A percentile compares a stretch with the other conserved stretches of the same genome.
These are phyloP conservation scores for Synaphobranchus kaupii DNA, from an alignment of 2,797 vertebrate species.

Conservation along the genomic window DNA sequence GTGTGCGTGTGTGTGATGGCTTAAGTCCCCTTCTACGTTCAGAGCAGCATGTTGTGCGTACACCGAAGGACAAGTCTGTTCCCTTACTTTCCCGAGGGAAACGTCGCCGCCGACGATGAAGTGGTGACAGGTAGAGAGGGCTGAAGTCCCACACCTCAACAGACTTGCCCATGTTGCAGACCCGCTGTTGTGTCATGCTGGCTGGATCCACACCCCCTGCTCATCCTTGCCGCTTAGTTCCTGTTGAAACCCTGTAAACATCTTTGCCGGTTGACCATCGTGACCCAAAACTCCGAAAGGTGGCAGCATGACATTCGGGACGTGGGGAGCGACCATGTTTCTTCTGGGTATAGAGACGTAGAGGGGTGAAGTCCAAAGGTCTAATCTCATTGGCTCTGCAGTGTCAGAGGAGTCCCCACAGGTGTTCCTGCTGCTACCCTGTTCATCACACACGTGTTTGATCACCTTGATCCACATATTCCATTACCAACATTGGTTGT, in stretches of 20 bases:
- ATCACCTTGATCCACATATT: not conserved
- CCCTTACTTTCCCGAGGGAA: not conserved
- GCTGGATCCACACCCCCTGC: not conserved
- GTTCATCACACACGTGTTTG: not conserved
- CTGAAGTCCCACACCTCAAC: not conserved
- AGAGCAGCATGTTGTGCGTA: not conserved
- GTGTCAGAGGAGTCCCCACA: not conserved
- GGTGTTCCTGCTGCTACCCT: not conserved
- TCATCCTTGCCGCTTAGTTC: not conserved
- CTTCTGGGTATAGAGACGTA: not conserved
- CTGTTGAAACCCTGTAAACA: not conserved
- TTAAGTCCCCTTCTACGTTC: not conserved
- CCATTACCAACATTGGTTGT: not conserved
- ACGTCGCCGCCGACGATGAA: not conserved
- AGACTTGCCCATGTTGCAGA: not conserved
- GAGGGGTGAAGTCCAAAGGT: not conserved
- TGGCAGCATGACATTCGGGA: not conserved
- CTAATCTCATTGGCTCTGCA: not conserved
- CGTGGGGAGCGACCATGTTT: not conserved
- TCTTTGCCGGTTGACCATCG: not conserved
- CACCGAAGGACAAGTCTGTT: not conserved
- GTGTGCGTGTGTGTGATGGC: not conserved
- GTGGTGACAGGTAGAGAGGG: not conserved
- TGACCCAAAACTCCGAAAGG: not conserved
- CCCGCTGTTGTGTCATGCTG: not conserved